Evolutionary conservation across 1,140 invertebrate genomes (phyloP).

Genomic region (Psix sp.): DNA sequence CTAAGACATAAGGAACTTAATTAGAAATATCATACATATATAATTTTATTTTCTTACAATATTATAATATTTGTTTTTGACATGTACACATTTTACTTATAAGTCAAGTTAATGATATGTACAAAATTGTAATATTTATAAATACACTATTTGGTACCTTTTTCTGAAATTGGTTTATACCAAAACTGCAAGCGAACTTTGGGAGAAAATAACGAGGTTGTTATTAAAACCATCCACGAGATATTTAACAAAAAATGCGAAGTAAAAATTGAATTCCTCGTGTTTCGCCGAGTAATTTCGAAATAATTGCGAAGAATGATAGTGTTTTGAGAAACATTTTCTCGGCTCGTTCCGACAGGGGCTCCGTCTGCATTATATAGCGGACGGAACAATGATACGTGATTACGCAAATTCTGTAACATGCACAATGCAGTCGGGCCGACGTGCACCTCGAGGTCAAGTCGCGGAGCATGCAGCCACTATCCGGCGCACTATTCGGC

Average conservation of each 20-base stretch:
- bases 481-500: constrained; percentile 46
- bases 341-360: constrained; percentile 30
- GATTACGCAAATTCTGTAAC: constrained; percentile 71
- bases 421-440: constrained; percentile 64
- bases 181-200: too few species aligned
- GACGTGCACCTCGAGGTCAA: constrained; percentile 64
- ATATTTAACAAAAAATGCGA: neutral
- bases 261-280: neutral
- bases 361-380: constrained; percentile 44
- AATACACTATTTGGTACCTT: too few species aligned
- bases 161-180: too few species aligned
- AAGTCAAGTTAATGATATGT: too few species aligned
- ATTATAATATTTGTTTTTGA: too few species aligned
- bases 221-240: too few species aligned
- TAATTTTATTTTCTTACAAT: too few species aligned
- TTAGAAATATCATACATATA: too few species aligned
- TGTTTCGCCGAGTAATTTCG: constrained; percentile 1
- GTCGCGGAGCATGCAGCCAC: constrained; percentile 59
- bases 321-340: constrained; percentile 39
- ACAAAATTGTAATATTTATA: too few species aligned
- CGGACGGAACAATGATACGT: constrained; percentile 68
- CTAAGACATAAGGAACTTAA: too few species aligned
- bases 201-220: too few species aligned
- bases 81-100: too few species aligned
- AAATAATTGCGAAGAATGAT: constrained; percentile 13